Base-by-base conservation (phyloP, 2,888 invertebrate genomes). In the Pammene fasciana region DNA sequence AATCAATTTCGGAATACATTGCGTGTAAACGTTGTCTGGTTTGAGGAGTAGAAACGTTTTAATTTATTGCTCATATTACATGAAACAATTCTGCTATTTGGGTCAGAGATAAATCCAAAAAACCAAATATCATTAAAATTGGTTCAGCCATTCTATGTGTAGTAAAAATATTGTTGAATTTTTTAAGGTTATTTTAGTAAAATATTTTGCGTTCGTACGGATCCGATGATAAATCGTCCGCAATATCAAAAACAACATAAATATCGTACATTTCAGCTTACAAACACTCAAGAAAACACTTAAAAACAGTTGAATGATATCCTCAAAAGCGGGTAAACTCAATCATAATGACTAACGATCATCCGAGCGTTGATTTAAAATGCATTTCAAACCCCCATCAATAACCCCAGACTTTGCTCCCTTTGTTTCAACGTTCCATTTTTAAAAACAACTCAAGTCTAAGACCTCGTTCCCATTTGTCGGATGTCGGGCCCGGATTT, bases 341-440 rank as follows among this genome's bases (percentile, higher is more conserved):
- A 57, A 57, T 68, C 68, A 50, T 9, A 43, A 57, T 64, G 68
- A 68, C 45, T 57, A 64, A 68, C 45, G 56, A 68, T 13, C 62
- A 56, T 16, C 50, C 46, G 26, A 56, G 57, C 50, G 68, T 64
- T 52, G 62, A 52, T 68, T 57, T 64, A 64, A 68, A 62, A 68
- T 56, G 57, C 50, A 16, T 57, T 68, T 61, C 18, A 52, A 50
- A 52, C 50, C 10, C 48, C 16, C 48, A 48, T 9, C 38, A 68
- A 68, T 64, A 64, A 68, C 56, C 36, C 34, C 14, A 38, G n/a
- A 3, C 26, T 26, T 26, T 26, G 26, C 38, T 50, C 43, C 50
- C 64, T 68, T 62, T 57, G 54, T 52, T 67, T 61, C 26, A 55
- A 14, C 50, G 14, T 43, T 41, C 48, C 11, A 11, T 26, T 10